Evolutionary conservation across 2,113 vertebrate genomes (phyloP).

Genomic region (Nyctibius bracteatus): DNA sequence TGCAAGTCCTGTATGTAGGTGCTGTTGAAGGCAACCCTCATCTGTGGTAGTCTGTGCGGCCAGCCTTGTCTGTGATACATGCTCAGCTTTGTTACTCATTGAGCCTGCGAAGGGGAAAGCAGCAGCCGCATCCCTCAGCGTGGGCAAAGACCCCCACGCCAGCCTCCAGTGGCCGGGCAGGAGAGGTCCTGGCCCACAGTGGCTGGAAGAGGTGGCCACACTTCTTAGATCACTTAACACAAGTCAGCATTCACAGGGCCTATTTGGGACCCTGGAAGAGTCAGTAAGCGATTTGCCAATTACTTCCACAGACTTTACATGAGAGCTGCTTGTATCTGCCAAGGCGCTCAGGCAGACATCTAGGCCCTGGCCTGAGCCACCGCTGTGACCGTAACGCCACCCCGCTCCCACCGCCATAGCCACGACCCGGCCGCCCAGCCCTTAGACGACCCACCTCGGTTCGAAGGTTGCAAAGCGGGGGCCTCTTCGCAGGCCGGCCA

Average conservation of each 20-base stretch:
- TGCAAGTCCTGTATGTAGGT: rapidly evolving
- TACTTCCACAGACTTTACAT: background rate
- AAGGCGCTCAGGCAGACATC: rapidly evolving
- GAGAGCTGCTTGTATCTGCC: background rate
- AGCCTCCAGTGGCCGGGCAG: background rate
- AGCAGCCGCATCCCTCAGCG: background rate
- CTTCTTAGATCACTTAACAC: background rate
- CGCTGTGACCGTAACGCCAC: background rate
- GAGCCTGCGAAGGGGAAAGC: background rate
- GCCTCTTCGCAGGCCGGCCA: rapidly evolving
- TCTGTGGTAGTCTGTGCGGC: background rate
- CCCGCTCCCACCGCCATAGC: rapidly evolving
- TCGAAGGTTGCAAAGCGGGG: too few relatives aligned
- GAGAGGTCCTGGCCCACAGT: background rate
- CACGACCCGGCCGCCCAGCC: too few relatives aligned
- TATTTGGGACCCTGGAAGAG: rapidly evolving
- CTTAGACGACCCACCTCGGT: background rate
- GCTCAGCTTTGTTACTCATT: background rate
- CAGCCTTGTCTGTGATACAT: background rate
- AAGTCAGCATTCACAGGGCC: too few relatives aligned
- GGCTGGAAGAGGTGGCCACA: rapidly evolving
- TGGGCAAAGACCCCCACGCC: background rate
- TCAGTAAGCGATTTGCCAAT: rapidly evolving
- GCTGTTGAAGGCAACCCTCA: background rate
- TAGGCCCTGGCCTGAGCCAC: rapidly evolving